Base-by-base conservation (phyloP, 2,113 vertebrate genomes). In the Stegastes partitus region DNA sequence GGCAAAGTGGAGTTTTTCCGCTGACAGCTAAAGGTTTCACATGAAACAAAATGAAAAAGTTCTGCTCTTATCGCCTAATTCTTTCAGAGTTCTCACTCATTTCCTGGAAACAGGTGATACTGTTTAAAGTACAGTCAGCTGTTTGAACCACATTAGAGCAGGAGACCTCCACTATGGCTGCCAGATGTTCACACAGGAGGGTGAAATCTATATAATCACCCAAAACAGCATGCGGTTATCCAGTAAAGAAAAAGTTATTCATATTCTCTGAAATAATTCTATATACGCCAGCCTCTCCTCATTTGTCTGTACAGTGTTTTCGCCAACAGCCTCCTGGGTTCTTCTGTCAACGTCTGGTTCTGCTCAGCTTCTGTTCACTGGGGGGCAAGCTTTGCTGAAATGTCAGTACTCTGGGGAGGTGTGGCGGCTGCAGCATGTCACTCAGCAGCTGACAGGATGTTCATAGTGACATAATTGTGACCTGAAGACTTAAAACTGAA, bases 371-470 rank as follows among this genome's bases (percentile, higher is more conserved):
- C 34, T 14, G 37, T 14, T 56, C 34, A 54, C 55, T 18, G 22
- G 4, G 16, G 63, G 39, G 14, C 2, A 50, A 63, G 5, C 55
- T 73, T 39, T 26, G 1, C 39, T 68, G 50, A 68, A 67, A 68
- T 73, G 62, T 76, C 67, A 65, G 56, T 1, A 19, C 71, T 71
- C 28, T 16, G 47, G 51, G 69, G 53, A 51, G 44, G 22, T 8
- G 5, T 22, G 19, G 64, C 1, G 16, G 25, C 68, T 62, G 37
- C 54, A 23, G 47, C 70, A 34, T 61, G 70, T 82, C 84, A 77
- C 26, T 86, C 71, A 81, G 26, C 26, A 54, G 55, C 58, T 57
- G 47, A 69, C 75, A 71, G 25, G 49, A 67, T 22, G 49, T 50
- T 71, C 47, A 44, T 23, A 23, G 37, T 44, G 19, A 81, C 70